Conservation (phyloP, 1,140 invertebrate genomes). For the Armadillidium nasatum region DNA sequence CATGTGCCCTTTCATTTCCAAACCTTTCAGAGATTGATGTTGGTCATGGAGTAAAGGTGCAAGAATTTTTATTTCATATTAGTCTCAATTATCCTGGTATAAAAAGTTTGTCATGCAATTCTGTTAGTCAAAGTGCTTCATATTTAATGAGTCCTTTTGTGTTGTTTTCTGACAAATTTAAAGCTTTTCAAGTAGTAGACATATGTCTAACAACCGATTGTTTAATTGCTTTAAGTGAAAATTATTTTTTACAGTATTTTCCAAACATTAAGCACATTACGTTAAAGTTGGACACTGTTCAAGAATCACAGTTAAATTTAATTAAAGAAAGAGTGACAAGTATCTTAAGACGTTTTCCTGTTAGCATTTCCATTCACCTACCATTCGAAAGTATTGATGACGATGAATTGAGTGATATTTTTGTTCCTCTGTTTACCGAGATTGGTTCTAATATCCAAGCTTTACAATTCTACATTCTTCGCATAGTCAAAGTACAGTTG, state of each 20-base stretch:
- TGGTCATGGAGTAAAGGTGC: background rate
- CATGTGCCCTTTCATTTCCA: background rate
- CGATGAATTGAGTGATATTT: background rate
- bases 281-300: background rate
- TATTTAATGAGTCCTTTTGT: background rate
- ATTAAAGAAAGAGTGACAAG: background rate
- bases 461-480: background rate
- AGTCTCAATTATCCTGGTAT: background rate
- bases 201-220: background rate
- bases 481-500: background rate
- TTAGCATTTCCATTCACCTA: background rate
- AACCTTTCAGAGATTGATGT: background rate
- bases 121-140: background rate
- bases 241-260: background rate
- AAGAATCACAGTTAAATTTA: background rate
- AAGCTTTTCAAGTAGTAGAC: background rate
- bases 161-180: background rate
- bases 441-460: background rate
- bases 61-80: background rate
- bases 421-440: background rate
- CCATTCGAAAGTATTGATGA: background rate
- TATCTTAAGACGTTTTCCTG: background rate
- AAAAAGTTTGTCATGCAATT: slow-evolving; percentile 1
- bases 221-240: background rate
- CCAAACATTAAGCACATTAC: background rate